Base-by-base conservation (phyloP, 2,888 invertebrate species). In the Hydropsyche betteni region DNA sequence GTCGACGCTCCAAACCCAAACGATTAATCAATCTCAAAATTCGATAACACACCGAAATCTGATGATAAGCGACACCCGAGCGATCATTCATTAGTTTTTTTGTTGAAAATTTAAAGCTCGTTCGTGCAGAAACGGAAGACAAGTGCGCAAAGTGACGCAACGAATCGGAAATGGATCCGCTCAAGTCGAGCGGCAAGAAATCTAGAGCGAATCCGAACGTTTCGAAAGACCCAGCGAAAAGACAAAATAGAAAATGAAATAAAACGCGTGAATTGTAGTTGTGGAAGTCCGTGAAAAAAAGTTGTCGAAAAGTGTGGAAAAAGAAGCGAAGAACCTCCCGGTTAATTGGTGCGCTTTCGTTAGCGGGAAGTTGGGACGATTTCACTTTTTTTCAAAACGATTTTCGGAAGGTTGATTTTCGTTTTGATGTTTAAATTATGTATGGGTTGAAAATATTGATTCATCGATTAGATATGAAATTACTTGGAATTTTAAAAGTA, bases 151-250 rank as follows among this genome's bases (percentile, higher is more conserved):
- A 64, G n/a, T 64, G 64, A 64, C 34, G 34, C 34, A 64, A 64
- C 64, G 36, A 34, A 64, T 64, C 64, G 64, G 64, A 64, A 64
- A n/a, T 64, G 64, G 64, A 55, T 55, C 16, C n/a, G 16, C 16
- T 58, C 58, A 24, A 58, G 58, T 58, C 58, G 58, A 58, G 58
- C 58, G 58, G 16, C 14, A n/a, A 24, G 58, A 53, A 24, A 58
- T 58, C 58, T 58, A 24, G 58, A 58, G 58, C 58, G 16, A 58
- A 58, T 6, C 44, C 6, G 6, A 44, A 44, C 44, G 10, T 58
- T 58, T 58, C 58, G 58, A 58, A 58, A 58, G 24, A 16, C 16
- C 16, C 58, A 24, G 8, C 14, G 24, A 8, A 58, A 8, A 44
- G 44, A 44, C 7, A 14, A 16, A 16, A 58, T 16, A 24, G 5